Conservation (phyloP, 2,888 invertebrate genomes). For the Carterocephalus palaemon region DNA sequence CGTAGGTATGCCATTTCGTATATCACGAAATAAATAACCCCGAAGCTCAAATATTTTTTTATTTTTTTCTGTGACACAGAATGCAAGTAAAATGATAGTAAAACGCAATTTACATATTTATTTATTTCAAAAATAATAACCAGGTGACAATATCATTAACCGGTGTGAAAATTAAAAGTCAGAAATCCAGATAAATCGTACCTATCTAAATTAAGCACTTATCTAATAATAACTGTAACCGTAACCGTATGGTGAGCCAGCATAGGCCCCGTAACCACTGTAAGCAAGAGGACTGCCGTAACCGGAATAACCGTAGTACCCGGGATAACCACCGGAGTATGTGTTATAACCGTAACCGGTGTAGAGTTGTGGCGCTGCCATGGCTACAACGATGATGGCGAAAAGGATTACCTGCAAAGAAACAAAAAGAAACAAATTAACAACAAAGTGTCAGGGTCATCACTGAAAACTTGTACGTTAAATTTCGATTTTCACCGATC, state of each 20-base stretch:
- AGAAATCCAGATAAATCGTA: slow-evolving; percentile 2
- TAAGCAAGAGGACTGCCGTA: slow-evolving; percentile 58
- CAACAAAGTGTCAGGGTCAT: no score
- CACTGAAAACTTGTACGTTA: no score
- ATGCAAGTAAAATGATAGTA: no score
- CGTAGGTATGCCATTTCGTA: no score
- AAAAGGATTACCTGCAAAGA: slow-evolving; percentile 65
- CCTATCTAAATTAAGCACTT: not conserved
- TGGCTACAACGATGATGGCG: slow-evolving; percentile 63
- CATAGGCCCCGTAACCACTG: slow-evolving; percentile 52
- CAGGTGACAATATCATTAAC: not conserved
- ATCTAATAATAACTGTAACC: slow-evolving; percentile 61
- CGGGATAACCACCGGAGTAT: slow-evolving; percentile 52
- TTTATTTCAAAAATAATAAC: no score
- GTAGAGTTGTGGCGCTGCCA: slow-evolving; percentile 69
- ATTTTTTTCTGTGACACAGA: no score
- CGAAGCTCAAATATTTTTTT: no score
- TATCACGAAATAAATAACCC: no score
- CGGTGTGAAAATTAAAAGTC: not conserved
- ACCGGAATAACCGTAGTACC: slow-evolving; percentile 59
- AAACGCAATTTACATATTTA: no score
- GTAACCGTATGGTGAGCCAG: slow-evolving; percentile 55
- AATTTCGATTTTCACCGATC: no score
- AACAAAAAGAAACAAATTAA: no score
- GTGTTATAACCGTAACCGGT: slow-evolving; percentile 53